Evolutionary conservation across 2,797 vertebrate species (phyloP).

Genomic region (Semaprochilodus insignis): DNA sequence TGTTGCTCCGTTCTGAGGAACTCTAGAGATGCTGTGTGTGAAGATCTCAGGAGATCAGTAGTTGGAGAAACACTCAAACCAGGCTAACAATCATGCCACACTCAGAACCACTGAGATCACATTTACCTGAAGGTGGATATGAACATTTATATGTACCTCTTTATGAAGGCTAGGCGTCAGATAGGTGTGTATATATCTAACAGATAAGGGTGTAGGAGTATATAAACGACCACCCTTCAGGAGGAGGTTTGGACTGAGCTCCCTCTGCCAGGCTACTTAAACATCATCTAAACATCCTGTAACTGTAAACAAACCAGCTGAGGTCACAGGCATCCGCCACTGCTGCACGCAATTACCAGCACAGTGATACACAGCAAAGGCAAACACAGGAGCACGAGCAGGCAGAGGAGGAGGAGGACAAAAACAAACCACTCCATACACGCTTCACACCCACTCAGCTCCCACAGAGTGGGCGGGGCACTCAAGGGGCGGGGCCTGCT

Average conservation of each 20-base stretch:
- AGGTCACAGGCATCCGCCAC: not conserved
- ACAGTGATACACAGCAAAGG: not conserved
- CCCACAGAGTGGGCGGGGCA: not conserved
- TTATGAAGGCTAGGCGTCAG: too few relatives aligned
- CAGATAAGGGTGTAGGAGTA: not conserved
- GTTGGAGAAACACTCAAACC: too few relatives aligned
- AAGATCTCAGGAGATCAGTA: too few relatives aligned
- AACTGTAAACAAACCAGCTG: not conserved
- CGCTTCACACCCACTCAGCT: not conserved
- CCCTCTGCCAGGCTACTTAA: not conserved
- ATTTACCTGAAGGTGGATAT: too few relatives aligned
- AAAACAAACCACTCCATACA: not conserved
- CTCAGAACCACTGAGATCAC: too few relatives aligned
- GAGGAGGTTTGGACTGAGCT: not conserved
- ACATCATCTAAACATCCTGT: not conserved
- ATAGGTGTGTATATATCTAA: too few relatives aligned
- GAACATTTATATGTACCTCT: too few relatives aligned
- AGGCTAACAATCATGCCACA: too few relatives aligned
- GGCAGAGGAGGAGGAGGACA: too few relatives aligned
- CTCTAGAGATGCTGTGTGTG: too few relatives aligned
- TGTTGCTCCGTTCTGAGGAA: too few relatives aligned
- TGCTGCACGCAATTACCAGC: not conserved
- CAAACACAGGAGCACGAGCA: not conserved
- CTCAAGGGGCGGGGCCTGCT: not conserved
- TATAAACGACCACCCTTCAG: conserved; percentile 7